phyloP scores from a whole-genome alignment of 2,113 vertebrate species.

The Brachyistius frenatus region DNA sequence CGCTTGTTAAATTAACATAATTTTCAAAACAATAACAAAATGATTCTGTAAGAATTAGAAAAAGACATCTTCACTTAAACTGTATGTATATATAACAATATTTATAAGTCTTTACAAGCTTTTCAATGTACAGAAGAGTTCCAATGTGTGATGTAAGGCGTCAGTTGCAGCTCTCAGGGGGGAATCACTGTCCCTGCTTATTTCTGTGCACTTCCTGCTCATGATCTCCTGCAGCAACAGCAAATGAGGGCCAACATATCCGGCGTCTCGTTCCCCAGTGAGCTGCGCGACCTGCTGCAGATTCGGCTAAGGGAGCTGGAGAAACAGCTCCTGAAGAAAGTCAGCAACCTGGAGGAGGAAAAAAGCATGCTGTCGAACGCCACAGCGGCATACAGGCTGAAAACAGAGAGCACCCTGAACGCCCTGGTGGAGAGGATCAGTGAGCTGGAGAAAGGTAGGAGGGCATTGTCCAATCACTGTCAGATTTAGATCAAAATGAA shows the following conservation, averaged over 20 bases:
- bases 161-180: neutral
- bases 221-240: slow-evolving; percentile 83
- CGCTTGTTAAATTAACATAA: neutral
- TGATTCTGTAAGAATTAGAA: neutral
- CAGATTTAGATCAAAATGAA: neutral
- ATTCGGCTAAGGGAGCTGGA: slow-evolving; percentile 91
- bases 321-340: slow-evolving; percentile 93
- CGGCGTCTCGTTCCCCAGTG: slow-evolving; percentile 85
- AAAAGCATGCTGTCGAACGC: slow-evolving; percentile 94
- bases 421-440: slow-evolving; percentile 92
- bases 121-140: no score
- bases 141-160: neutral
- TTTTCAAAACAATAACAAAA: neutral
- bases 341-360: slow-evolving; percentile 93
- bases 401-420: slow-evolving; percentile 91
- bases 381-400: slow-evolving; percentile 90
- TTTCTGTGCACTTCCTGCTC: slow-evolving; percentile 36
- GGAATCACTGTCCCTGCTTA: slow-evolving; percentile 6
- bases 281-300: slow-evolving; percentile 93
- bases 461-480: neutral
- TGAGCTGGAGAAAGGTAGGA: slow-evolving; percentile 93
- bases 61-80: neutral
- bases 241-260: slow-evolving; percentile 91
- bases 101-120: neutral
- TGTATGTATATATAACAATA: no score